Percentiles rank a stretch among this genome's conserved stretches.
phyloP scores from a whole-genome alignment of 2,888 invertebrate species.

The Phasia obesa region DNA sequence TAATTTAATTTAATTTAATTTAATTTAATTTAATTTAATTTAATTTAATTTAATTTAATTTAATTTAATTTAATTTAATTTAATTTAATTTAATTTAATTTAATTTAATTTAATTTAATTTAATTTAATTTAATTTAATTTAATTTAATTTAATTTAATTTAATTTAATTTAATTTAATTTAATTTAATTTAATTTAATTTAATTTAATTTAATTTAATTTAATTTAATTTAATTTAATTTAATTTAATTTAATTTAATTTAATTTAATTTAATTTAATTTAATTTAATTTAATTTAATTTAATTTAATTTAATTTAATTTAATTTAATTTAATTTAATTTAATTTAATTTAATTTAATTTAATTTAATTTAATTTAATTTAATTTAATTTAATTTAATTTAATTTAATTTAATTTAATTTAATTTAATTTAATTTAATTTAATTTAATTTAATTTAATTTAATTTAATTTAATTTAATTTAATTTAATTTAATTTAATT shows the following conservation, averaged over 20 bases:
- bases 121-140: not conserved
- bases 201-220: not conserved
- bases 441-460: not conserved
- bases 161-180: not conserved
- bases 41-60: not conserved
- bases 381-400: not conserved
- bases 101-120: not conserved
- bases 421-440: not conserved
- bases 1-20: not conserved
- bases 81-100: not conserved
- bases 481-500: not conserved
- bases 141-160: not conserved
- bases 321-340: not conserved
- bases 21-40: not conserved
- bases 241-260: not conserved
- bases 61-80: not conserved
- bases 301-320: not conserved
- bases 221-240: not conserved
- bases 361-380: not conserved
- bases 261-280: not conserved
- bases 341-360: not conserved
- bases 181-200: not conserved
- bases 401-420: not conserved
- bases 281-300: not conserved
- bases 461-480: not conserved